These are phyloP conservation scores for Lepidurus packardi DNA, from an alignment of 1,140 invertebrate genomes.

Conservation along the genomic window DNA sequence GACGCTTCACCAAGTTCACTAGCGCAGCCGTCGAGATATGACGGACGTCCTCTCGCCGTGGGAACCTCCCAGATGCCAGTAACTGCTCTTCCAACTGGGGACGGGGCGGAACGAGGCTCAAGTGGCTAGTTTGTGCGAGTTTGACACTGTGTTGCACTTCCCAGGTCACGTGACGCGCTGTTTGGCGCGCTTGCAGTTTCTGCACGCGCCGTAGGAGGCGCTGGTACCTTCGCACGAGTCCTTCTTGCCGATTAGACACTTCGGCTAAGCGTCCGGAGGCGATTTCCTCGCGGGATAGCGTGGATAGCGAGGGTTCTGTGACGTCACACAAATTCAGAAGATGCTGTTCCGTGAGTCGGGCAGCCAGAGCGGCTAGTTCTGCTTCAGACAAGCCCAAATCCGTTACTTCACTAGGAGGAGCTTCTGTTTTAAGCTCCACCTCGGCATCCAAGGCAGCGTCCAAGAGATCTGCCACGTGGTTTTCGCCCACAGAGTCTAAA, in stretches of 20 bases:
- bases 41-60: constrained; percentile 47
- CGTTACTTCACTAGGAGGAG: neutral
- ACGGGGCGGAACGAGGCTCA: constrained; percentile 44
- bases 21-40: constrained; percentile 51
- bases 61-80: constrained; percentile 39
- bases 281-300: neutral
- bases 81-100: constrained; percentile 39
- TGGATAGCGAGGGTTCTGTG: neutral
- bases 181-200: constrained; percentile 63
- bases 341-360: neutral
- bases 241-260: constrained; percentile 52
- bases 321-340: constrained; percentile 4
- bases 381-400: neutral
- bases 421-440: neutral
- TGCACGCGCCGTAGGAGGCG: constrained; percentile 64
- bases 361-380: neutral
- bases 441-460: neutral
- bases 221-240: constrained; percentile 59
- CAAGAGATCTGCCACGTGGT: neutral
- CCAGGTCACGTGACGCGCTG: constrained; percentile 66
- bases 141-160: constrained; percentile 67
- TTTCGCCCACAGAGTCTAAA: neutral
- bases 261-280: constrained; percentile 42
- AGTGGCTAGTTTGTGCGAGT: constrained; percentile 52
- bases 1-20: constrained; percentile 51